Evolutionary conservation across 2,888 invertebrate genomes (phyloP), one percentile per base, ranked within the genome.

Genomic region (Papilio protenor): DNA sequence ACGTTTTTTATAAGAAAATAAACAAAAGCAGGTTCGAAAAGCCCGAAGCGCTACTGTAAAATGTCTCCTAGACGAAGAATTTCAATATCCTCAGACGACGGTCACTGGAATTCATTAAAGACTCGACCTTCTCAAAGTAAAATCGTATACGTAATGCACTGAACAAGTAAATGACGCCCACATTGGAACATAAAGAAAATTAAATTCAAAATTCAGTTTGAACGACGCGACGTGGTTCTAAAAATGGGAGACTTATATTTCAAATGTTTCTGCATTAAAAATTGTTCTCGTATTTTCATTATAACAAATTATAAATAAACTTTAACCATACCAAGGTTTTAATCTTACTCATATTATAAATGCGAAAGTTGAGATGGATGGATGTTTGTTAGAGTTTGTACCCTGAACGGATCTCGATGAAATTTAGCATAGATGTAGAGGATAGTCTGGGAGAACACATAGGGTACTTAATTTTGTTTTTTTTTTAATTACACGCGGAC

Each of bases 121-220:
- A 59, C 57, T 59, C 21, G 57, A 59, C 57, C 57, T 59, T 59
- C n/a, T 10, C 10, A 59, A 59, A 59, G 57, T 21, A 59, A 59
- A 21, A 59, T 59, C 12, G 57, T 23, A 23, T 59, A 59, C 57
- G 23, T 59, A 59, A 59, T 59, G 57, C 10, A 59, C 57, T 12
- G 57, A 23, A 21, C n/a, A 59, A 11, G 21, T 59, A 59, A 21
- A 23, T 59, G 21, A 23, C 57, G 57, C 11, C 21, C 57, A 12
- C 21, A 23, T 23, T 21, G 57, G 21, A 59, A 21, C 12, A 23
- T 3, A 59, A 59, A 59, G 11, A 23, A 59, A 59, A 21, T 59
- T 21, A 59, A 59, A 59, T 59, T 59, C 21, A 21, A 59, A 21
- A 59, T 59, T 23, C 23, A 10, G 57, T 23, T 59, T 11, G 11